Percentiles rank a stretch among this genome's conserved stretches.
Evolutionary conservation across 1,140 invertebrate genomes (phyloP).

Genomic region (Sycobia sp.): DNA sequence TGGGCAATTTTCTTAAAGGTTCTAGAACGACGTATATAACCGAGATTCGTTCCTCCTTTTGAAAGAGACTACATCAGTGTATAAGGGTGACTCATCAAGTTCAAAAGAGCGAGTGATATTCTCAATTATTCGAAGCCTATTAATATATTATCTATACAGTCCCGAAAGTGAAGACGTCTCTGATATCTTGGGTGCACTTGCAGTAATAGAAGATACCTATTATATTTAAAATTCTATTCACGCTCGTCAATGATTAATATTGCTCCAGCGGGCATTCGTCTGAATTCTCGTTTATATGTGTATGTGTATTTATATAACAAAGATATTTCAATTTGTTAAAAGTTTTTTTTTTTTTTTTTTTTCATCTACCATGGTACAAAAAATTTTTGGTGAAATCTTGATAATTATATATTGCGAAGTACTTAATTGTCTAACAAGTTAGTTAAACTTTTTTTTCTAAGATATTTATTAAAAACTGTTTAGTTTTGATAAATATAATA

Average conservation of each 20-base stretch:
- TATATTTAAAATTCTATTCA: slow-evolving; percentile 30
- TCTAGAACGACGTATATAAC: too few relatives aligned
- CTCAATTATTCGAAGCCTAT: slow-evolving; percentile 19
- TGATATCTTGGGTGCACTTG: slow-evolving; percentile 36
- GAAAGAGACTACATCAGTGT: not conserved
- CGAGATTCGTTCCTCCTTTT: slow-evolving; percentile 5
- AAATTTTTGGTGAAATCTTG: slow-evolving; percentile 28
- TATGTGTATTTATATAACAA: slow-evolving; percentile 9
- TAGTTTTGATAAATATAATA: slow-evolving; percentile 34
- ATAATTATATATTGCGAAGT: slow-evolving; percentile 25
- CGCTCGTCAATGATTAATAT: slow-evolving; percentile 28
- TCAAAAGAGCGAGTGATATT: slow-evolving; percentile 1
- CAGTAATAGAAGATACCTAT: slow-evolving; percentile 32
- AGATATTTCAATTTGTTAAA: slow-evolving; percentile 12
- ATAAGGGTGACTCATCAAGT: slow-evolving; percentile 7
- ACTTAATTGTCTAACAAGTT: slow-evolving; percentile 31
- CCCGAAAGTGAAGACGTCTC: slow-evolving; percentile 26
- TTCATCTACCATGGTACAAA: slow-evolving; percentile 28
- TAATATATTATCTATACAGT: too few relatives aligned
- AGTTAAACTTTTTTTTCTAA: slow-evolving; percentile 33
- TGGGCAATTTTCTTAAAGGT: too few relatives aligned
- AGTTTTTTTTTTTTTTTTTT: slow-evolving; percentile 10
- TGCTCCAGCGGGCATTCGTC: slow-evolving; percentile 23
- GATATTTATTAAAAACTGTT: slow-evolving; percentile 36
- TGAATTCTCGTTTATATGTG: slow-evolving; percentile 30